phyloP scores from a whole-genome alignment of 2,113 vertebrate species.

The Hiodon tergisus region DNA sequence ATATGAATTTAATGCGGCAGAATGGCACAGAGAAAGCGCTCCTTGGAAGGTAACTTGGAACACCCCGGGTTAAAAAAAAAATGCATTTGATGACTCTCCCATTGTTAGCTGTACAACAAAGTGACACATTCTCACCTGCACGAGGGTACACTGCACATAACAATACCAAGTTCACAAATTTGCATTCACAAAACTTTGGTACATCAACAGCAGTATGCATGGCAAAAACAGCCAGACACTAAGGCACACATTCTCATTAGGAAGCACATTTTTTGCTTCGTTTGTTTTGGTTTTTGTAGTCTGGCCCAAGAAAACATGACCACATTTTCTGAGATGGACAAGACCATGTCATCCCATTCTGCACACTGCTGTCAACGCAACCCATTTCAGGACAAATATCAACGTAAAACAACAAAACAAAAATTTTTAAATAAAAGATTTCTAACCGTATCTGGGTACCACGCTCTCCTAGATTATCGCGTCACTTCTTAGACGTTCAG shows the following conservation, averaged over 20 bases:
- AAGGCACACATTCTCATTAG: neutral
- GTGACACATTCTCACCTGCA: conserved; percentile 43
- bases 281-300: neutral
- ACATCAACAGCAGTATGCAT: conserved; percentile 59
- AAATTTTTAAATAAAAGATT: conserved; percentile 63
- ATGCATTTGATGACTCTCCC: conserved; percentile 3
- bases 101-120: conserved; percentile 38
- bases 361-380: conserved; percentile 60
- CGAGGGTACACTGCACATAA: conserved; percentile 40
- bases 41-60: neutral
- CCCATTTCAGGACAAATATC: conserved; percentile 49
- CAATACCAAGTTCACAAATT: conserved; percentile 54
- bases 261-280: neutral
- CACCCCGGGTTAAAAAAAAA: neutral
- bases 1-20: conserved; percentile 3
- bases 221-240: neutral
- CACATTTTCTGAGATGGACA: conserved; percentile 1
- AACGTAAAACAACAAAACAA: conserved; percentile 52
- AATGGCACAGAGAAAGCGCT: conserved; percentile 14
- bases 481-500: conserved; percentile 56
- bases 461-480: conserved; percentile 53
- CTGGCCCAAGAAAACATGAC: conserved; percentile 14
- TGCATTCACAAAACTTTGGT: conserved; percentile 55
- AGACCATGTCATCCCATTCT: conserved; percentile 12
- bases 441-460: conserved; percentile 67